phyloP scores from a whole-genome alignment of 1,140 invertebrate species.

The Pseudomyrmex gracilis region DNA sequence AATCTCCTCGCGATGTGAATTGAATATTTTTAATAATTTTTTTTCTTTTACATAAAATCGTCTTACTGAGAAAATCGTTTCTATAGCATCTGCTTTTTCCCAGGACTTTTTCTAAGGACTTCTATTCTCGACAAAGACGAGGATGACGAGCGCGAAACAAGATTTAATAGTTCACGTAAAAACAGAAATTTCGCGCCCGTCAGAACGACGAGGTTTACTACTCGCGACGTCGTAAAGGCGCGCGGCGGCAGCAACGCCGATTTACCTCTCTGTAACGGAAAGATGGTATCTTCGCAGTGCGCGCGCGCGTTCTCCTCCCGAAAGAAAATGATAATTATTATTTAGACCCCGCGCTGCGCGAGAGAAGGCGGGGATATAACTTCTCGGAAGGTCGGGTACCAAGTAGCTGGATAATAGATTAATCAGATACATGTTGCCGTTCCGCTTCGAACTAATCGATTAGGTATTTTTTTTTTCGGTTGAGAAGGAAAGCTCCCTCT shows the following conservation, averaged over 20 bases:
- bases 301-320: background rate
- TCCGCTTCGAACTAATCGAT: conserved; percentile 64
- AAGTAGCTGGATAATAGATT: conserved; percentile 62
- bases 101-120: background rate
- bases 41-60: background rate
- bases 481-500: background rate
- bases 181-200: background rate
- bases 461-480: conserved; percentile 54
- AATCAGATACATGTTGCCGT: conserved; percentile 64
- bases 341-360: conserved; percentile 37
- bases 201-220: conserved; percentile 25
- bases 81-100: background rate
- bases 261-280: conserved; percentile 47
- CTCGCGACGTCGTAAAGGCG: conserved; percentile 29
- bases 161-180: background rate
- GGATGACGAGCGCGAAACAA: background rate
- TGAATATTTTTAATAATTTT: too few relatives aligned
- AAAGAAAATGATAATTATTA: conserved; percentile 67
- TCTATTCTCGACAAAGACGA: background rate
- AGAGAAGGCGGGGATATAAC: background rate
- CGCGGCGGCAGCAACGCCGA: conserved; percentile 42
- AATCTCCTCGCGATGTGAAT: too few relatives aligned
- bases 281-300: conserved; percentile 32
- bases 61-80: background rate
- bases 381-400: conserved; percentile 61